These are phyloP conservation scores for Melinaea menophilus DNA, from an alignment of 2,888 invertebrate genomes.

Conservation along the genomic window DNA sequence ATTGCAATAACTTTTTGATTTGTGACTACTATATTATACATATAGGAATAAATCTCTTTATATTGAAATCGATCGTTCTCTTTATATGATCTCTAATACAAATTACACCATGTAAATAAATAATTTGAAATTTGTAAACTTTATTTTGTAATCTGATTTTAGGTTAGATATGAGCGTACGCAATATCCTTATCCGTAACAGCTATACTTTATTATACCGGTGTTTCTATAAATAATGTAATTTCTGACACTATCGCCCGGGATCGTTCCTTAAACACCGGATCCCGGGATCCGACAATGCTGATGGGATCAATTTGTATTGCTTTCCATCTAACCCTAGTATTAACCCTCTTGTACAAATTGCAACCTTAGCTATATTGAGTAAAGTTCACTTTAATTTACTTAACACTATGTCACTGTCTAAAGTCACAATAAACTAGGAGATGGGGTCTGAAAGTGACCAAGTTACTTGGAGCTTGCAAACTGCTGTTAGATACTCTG, in stretches of 20 bases:
- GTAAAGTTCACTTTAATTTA: slow-evolving; percentile 49
- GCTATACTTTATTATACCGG: neutral
- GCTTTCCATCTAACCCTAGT: slow-evolving; percentile 48
- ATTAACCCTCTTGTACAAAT: slow-evolving; percentile 40
- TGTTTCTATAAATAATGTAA: slow-evolving; percentile 17
- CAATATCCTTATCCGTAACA: neutral
- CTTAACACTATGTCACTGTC: slow-evolving; percentile 38
- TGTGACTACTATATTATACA: slow-evolving; percentile 6
- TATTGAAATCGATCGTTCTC: neutral
- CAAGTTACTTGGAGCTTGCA: slow-evolving; percentile 45
- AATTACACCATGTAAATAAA: too few relatives aligned
- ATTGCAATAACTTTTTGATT: slow-evolving; percentile 14
- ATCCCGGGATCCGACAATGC: slow-evolving; percentile 36
- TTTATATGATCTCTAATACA: too few relatives aligned
- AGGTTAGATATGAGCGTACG: neutral
- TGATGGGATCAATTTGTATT: slow-evolving; percentile 62
- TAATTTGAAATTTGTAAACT: too few relatives aligned
- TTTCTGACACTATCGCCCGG: slow-evolving; percentile 49
- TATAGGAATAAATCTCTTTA: neutral
- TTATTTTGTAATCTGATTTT: too few relatives aligned
- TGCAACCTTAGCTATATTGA: slow-evolving; percentile 45
- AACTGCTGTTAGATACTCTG: slow-evolving; percentile 25
- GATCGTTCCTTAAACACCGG: slow-evolving; percentile 37
- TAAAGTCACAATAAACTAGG: slow-evolving; percentile 57
- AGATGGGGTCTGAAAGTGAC: slow-evolving; percentile 49